Conservation (phyloP, 1,140 invertebrate genomes). For the Dendroctonus ponderosae region DNA sequence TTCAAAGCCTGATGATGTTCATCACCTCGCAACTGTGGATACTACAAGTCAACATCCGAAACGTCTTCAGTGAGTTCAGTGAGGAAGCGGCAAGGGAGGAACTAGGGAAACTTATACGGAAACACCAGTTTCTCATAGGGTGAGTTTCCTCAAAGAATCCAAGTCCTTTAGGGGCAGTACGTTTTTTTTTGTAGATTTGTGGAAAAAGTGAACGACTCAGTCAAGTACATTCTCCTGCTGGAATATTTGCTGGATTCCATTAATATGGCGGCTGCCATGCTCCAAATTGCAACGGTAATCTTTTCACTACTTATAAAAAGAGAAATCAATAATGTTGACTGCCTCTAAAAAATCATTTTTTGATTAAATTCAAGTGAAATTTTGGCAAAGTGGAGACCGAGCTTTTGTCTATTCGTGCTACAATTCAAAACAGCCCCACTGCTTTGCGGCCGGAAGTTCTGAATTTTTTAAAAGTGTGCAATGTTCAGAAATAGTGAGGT, state of each 20-base stretch:
- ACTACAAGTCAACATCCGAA: neutral
- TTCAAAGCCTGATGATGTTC: conserved; percentile 2
- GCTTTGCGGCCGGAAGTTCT: too few relatives aligned
- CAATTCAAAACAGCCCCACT: too few relatives aligned
- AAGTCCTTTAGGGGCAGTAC: neutral
- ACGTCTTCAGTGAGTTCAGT: neutral
- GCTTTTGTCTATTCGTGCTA: too few relatives aligned
- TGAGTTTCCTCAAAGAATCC: neutral
- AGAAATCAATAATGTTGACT: neutral
- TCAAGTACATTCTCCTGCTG: conserved; percentile 2
- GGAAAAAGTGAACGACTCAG: neutral
- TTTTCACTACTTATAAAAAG: neutral
- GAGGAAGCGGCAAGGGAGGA: neutral
- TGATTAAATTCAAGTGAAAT: too few relatives aligned
- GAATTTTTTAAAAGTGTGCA: too few relatives aligned
- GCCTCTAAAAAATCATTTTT: neutral
- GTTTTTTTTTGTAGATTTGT: conserved; percentile 1
- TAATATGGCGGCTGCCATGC: conserved; percentile 1
- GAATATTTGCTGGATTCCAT: conserved; percentile 4
- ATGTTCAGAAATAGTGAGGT: too few relatives aligned
- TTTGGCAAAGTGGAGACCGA: too few relatives aligned
- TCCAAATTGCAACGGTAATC: conserved; percentile 8
- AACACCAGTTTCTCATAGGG: conserved; percentile 2
- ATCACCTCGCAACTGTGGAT: neutral
- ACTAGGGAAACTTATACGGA: neutral